These are phyloP conservation scores for Escarpia spicata DNA, from an alignment of 2,888 invertebrate genomes.

Conservation along the genomic window DNA sequence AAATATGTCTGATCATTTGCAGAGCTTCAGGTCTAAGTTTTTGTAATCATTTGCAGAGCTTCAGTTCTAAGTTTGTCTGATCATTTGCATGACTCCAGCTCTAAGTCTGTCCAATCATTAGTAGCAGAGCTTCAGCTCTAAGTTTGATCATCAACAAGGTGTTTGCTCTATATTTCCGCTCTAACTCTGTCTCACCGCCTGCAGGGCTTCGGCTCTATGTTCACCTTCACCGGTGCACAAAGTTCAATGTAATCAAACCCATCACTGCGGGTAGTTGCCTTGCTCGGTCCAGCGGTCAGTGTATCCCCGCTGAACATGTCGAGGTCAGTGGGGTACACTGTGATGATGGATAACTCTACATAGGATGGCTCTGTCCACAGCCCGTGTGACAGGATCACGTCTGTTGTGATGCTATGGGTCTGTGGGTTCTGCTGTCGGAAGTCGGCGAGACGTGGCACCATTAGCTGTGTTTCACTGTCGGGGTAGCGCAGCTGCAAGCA, in stretches of 20 bases:
- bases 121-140: too few relatives aligned
- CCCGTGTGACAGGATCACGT: conserved; percentile 88
- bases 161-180: background rate
- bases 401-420: conserved; percentile 78
- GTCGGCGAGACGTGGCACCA: conserved; percentile 82
- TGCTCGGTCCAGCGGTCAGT: background rate
- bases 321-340: background rate
- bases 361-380: conserved; percentile 69
- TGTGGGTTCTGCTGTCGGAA: conserved; percentile 69
- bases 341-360: background rate
- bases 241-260: background rate
- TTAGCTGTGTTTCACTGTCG: conserved; percentile 86
- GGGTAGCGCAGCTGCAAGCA: conserved; percentile 83
- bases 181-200: background rate
- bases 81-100: background rate
- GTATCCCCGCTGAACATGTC: background rate
- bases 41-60: background rate
- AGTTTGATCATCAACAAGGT: too few relatives aligned
- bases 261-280: background rate
- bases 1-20: too few relatives aligned
- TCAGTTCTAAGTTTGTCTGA: background rate
- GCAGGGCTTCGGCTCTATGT: conserved; percentile 5
- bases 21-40: too few relatives aligned
- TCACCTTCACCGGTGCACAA: conserved; percentile 19
- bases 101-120: background rate